A percentile compares a stretch with the other conserved stretches of the same genome.
These are phyloP conservation scores for Bathynomus jamesi DNA, from an alignment of 1,140 invertebrate species.

Conservation along the genomic window DNA sequence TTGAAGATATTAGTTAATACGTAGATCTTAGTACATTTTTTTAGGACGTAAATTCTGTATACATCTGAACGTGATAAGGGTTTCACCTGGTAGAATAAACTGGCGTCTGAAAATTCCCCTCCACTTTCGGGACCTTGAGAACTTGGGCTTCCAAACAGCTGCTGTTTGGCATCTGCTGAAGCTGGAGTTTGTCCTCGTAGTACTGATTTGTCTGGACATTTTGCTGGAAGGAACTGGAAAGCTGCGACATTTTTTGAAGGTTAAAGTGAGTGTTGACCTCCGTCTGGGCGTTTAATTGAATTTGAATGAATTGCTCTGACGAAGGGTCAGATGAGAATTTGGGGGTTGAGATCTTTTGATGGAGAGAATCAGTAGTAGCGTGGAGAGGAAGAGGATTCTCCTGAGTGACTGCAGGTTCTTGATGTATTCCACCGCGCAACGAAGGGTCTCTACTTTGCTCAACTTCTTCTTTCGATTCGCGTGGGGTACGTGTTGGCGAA, in stretches of 20 bases:
- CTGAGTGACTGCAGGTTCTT: conserved; percentile 67
- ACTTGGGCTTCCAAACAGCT: background rate
- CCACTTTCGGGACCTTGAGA: background rate
- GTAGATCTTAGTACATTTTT: too few relatives aligned
- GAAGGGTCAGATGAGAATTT: background rate
- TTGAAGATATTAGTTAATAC: too few relatives aligned
- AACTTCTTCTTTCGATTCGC: conserved; percentile 73
- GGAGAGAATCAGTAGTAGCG: background rate
- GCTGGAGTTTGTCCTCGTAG: background rate
- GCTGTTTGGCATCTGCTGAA: background rate
- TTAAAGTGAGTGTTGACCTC: background rate
- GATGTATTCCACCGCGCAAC: conserved; percentile 91
- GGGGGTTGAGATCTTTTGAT: background rate
- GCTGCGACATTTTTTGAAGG: background rate
- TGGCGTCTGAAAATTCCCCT: background rate
- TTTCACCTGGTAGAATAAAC: too few relatives aligned
- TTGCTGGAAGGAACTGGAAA: background rate
- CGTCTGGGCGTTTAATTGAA: background rate
- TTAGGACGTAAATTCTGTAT: too few relatives aligned
- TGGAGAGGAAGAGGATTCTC: conserved; percentile 3
- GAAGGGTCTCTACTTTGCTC: conserved; percentile 89
- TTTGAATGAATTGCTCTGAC: background rate
- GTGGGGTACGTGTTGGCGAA: conserved; percentile 43
- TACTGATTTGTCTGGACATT: too few relatives aligned
- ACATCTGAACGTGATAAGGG: too few relatives aligned